A percentile compares a stretch with the other conserved stretches of the same genome.
These are phyloP conservation scores for Liodrosophila aerea DNA, from an alignment of 2,888 invertebrate species.

Conservation along the genomic window DNA sequence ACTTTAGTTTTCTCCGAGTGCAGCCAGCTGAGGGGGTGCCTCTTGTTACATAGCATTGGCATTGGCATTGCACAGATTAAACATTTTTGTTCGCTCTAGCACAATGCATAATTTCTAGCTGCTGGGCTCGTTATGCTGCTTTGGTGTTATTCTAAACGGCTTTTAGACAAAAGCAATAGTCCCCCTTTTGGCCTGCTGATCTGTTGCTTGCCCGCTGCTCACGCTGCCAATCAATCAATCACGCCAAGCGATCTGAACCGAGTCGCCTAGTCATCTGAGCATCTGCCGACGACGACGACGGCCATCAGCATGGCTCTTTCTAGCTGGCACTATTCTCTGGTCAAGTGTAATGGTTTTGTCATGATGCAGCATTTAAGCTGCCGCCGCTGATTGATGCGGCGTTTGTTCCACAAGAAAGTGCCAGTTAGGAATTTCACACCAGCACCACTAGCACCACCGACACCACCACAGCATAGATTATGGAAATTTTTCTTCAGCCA, in stretches of 20 bases:
- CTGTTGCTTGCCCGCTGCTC: conserved; percentile 55
- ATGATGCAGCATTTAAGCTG: conserved; percentile 81
- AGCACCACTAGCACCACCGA: conserved; percentile 29
- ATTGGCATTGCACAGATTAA: conserved; percentile 61
- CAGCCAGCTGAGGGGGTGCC: conserved; percentile 40
- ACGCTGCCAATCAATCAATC: conserved; percentile 81
- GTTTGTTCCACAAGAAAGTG: conserved; percentile 59
- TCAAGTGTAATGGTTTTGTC: conserved; percentile 80
- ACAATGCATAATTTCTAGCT: conserved; percentile 73
- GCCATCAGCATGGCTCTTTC: no score
- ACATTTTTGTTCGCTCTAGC: conserved; percentile 58
- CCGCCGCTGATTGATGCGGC: conserved; percentile 70
- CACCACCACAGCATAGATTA: conserved; percentile 31
- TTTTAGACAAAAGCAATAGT: conserved; percentile 69
- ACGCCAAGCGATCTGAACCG: conserved; percentile 48
- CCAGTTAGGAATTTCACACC: conserved; percentile 74
- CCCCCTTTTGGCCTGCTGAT: neutral
- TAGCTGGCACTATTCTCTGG: conserved; percentile 54
- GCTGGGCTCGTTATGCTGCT: conserved; percentile 62
- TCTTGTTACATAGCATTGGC: conserved; percentile 46
- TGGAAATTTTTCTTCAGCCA: conserved; percentile 59
- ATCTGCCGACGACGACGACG: conserved; percentile 69
- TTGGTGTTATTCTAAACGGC: conserved; percentile 76
- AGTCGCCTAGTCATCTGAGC: conserved; percentile 75
- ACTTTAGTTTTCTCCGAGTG: neutral